Evolutionary conservation across 2,113 vertebrate genomes (phyloP).

Genomic region (Coptodon rendalli): DNA sequence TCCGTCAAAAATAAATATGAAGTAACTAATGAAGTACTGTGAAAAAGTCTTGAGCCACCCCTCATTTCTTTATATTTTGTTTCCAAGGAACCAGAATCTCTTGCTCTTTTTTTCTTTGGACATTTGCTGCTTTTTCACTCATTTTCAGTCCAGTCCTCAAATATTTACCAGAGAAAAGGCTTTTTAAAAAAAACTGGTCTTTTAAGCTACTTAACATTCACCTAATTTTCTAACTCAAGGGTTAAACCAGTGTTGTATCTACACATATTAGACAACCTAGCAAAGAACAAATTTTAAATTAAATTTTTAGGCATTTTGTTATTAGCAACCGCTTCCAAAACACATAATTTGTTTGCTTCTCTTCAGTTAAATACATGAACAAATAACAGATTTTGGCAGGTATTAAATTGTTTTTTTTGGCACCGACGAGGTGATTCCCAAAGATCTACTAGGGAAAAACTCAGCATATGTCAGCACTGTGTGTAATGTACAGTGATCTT

Average conservation of each 20-base stretch:
- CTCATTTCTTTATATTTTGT: neutral
- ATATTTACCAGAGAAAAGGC: neutral
- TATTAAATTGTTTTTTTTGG: neutral
- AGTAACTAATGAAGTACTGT: neutral
- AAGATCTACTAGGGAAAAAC: neutral
- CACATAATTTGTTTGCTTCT: neutral
- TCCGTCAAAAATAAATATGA: neutral
- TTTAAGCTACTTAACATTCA: neutral
- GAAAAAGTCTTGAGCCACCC: neutral
- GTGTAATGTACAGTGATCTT: neutral
- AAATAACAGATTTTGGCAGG: neutral
- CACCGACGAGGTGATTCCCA: neutral
- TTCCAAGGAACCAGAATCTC: neutral
- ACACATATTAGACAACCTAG: neutral
- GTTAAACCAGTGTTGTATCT: neutral
- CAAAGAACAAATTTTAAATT: neutral
- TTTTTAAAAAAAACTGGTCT: neutral
- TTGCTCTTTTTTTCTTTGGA: neutral
- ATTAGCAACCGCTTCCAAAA: neutral
- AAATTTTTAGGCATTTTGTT: fast-evolving
- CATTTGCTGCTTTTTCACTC: neutral
- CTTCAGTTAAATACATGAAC: neutral
- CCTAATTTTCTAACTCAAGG: neutral
- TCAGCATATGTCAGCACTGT: neutral
- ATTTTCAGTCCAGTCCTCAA: neutral